Evolutionary conservation across 2,888 invertebrate genomes (phyloP), one percentile per base, ranked within the genome.

Genomic region (Candidula unifasciata): DNA sequence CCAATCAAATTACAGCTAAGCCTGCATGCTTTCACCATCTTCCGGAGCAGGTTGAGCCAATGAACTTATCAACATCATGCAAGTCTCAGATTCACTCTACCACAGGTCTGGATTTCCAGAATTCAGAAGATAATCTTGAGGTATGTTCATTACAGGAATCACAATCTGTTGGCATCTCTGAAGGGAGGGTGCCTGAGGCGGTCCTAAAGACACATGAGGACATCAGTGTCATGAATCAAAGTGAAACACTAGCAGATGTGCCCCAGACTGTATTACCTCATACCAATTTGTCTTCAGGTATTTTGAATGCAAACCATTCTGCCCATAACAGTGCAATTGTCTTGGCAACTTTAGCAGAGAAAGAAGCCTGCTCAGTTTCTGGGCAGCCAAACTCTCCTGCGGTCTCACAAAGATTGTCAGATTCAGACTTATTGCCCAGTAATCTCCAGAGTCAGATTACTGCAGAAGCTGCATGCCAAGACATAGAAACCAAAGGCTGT

Each of bases 31-130:
- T 76, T 68, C 76, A 66, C 33, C 80, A 74, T 21, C 76, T 76
- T n/a, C 84, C 84, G 13, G 84, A 80, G 30, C 84, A 84, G 60
- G 37, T 74, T 21, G 84, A 84, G 35, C 84, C 84, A 3, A 84
- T 84, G 80, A 84, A 84, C 76, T 68, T 84, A 27, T 84, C 84
- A 5, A 84, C 69, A 27, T 76, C 80, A 37, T 57, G 83, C 71
- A 77, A 83, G 52, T 30, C 83, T 33, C 78, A 52, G 13, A 5
- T 44, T 27, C n/a, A 78, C 8, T 10, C 78, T n/a, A 21, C 71
- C 8, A 68, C n/a, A 13, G 44, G n/a, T 16, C 21, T 33, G 27
- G 76, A 68, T 16, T 64, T 37, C 52, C 35, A 37, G 54, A 37
- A 37, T 13, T 18, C 44, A 64, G 73, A 73, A 60, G 64, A 81